Percentiles rank a stretch among this genome's conserved stretches.
These are phyloP conservation scores for Pristionchus maxplancki DNA, from an alignment of 2,888 invertebrate species.

Conservation along the genomic window DNA sequence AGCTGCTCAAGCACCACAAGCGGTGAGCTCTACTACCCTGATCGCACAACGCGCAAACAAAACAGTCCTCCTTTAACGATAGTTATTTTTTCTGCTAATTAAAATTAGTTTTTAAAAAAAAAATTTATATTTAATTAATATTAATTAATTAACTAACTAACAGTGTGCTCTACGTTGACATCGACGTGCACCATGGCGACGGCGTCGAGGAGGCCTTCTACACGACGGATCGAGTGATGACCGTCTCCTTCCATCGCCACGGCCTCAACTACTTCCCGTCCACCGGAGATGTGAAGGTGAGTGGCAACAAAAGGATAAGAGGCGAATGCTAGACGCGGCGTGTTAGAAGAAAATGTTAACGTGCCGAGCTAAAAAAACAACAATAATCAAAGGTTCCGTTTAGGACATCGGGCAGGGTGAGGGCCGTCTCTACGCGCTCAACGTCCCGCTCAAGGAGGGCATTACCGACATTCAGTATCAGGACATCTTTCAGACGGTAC, in stretches of 20 bases:
- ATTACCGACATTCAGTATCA: conserved; percentile 99
- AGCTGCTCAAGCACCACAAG: conserved; percentile 86
- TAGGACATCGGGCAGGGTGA: conserved; percentile 84
- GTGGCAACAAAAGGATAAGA: background rate
- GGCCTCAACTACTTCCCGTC: conserved; percentile 97
- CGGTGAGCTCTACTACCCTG: conserved; percentile 37
- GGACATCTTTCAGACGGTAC: conserved; percentile 88
- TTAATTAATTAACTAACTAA: conserved; percentile 78
- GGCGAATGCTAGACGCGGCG: background rate
- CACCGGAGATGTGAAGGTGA: conserved; percentile 84
- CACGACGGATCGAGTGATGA: conserved; percentile 88
- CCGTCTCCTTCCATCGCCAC: conserved; percentile 94
- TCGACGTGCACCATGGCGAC: conserved; percentile 99
- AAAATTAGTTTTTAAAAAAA: background rate
- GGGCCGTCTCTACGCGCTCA: conserved; percentile 98
- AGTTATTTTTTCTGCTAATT: background rate
- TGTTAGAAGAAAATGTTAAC: background rate
- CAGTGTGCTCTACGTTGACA: conserved; percentile 96
- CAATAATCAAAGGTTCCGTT: background rate
- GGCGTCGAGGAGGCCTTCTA: conserved; percentile 92
- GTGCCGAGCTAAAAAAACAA: background rate
- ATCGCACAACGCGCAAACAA: background rate
- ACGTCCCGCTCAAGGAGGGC: conserved; percentile 96
- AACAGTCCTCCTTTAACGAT: no score
- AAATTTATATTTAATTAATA: no score